Percentiles rank a stretch among this genome's conserved stretches.
These are phyloP conservation scores for Cherax destructor DNA, from an alignment of 1,140 invertebrate genomes.

Conservation along the genomic window DNA sequence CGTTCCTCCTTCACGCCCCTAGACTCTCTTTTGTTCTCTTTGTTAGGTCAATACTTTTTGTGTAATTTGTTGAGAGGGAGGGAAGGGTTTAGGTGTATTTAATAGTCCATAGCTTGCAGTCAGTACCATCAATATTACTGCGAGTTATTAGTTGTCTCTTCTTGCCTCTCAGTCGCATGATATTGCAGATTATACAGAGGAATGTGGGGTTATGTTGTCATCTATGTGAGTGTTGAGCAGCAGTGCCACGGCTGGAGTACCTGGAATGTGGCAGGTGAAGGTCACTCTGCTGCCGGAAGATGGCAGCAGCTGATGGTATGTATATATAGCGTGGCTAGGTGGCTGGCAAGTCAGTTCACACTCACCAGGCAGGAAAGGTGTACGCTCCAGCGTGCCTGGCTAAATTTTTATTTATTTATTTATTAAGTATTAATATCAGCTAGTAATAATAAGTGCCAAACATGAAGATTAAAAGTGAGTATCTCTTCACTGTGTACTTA, in stretches of 20 bases:
- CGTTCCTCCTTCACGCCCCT: too few relatives aligned
- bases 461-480: constrained; percentile 47
- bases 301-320: background rate
- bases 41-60: too few relatives aligned
- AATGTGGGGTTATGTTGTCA: background rate
- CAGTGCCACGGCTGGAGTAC: too few relatives aligned
- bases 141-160: too few relatives aligned
- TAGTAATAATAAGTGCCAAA: background rate
- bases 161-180: too few relatives aligned
- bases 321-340: background rate
- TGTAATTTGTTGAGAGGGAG: too few relatives aligned
- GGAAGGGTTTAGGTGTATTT: too few relatives aligned
- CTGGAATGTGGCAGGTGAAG: background rate
- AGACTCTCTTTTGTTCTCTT: too few relatives aligned
- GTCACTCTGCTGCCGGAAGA: background rate
- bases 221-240: background rate
- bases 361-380: background rate
- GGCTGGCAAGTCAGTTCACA: background rate
- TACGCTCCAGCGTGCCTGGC: background rate
- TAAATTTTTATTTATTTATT: constrained; percentile 36
- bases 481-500: background rate
- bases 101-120: too few relatives aligned
- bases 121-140: too few relatives aligned
- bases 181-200: too few relatives aligned
- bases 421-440: constrained; percentile 13